Base-by-base conservation (phyloP, 2,113 vertebrate genomes). In the Polypterus bichir region DNA sequence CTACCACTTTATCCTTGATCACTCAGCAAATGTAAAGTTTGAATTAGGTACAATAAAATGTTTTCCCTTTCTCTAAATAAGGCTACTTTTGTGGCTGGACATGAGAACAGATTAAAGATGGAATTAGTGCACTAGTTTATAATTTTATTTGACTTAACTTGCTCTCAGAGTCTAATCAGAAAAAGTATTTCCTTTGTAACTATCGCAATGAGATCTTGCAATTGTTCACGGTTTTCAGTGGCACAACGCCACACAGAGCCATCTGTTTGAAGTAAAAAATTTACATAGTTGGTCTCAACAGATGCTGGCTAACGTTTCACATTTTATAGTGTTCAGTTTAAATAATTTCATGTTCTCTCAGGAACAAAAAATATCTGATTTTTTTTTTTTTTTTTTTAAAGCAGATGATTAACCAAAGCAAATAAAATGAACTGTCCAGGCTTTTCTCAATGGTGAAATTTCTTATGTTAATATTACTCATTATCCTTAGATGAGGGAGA, bases 281-380 rank as follows among this genome's bases (percentile, higher is more conserved):
- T 77, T 75, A 74, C 71, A 71, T 62, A 74, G 70, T 5, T 44
- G 65, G 68, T 80, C 79, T 69, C 78, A 64, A 64, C 66, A 71
- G 77, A 69, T 68, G 67, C 68, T 64, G 54, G 64, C 68, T 75
- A 75, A 75, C 72, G 72, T 74, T 77, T 76, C 69, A 69, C 74
- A 70, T 74, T 78, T 73, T 78, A 62, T 71, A 74, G 80, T 76
- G 74, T 81, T 78, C 76, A 69, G 69, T 81, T 79, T 83, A 81
- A 88, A 85, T 85, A 82, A 88, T 85, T 27, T 86, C 76, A 79
- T 78, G 59, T 77, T 73, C 77, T 84, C 77, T 49, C 57, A 74
- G 73, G 84, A 77, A 78, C 73, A 74, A 76, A 27, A 27, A 27
- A 27, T 74, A 74, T 77, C 70, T 72, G 69, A 71, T 77, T 80